Conservation (phyloP, 2,113 vertebrate species). For the Willisornis vidua region DNA sequence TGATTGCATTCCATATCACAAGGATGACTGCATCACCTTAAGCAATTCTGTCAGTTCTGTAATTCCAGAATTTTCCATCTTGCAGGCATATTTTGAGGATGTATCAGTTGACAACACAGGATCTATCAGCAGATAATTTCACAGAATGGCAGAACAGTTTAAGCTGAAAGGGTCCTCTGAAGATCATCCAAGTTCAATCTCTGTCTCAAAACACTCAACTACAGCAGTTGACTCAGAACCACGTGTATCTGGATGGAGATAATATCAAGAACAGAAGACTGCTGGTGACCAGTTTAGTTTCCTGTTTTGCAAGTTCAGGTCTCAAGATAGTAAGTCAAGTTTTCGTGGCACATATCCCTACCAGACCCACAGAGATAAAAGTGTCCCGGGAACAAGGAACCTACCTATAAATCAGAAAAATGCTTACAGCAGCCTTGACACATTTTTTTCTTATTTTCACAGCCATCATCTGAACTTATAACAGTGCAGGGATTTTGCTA, state of each 20-base stretch:
- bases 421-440: not conserved
- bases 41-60: not conserved
- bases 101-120: not conserved
- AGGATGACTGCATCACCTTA: not conserved
- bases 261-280: not conserved
- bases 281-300: not conserved
- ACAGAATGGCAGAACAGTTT: not conserved
- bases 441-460: conserved; percentile 9
- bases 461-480: not conserved
- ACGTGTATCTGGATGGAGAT: not conserved
- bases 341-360: not conserved
- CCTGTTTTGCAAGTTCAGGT: not conserved
- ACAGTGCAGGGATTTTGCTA: not conserved
- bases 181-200: not conserved
- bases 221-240: not conserved
- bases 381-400: not conserved
- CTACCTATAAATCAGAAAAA: not conserved
- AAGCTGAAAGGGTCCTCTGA: not conserved
- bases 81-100: not conserved
- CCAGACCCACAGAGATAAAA: not conserved
- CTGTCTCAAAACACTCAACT: not conserved
- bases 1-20: rapidly evolving
- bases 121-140: not conserved
- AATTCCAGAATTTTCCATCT: not conserved
- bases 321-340: not conserved